phyloP scores from a whole-genome alignment of 2,113 vertebrate species.

The Agelaius phoeniceus region DNA sequence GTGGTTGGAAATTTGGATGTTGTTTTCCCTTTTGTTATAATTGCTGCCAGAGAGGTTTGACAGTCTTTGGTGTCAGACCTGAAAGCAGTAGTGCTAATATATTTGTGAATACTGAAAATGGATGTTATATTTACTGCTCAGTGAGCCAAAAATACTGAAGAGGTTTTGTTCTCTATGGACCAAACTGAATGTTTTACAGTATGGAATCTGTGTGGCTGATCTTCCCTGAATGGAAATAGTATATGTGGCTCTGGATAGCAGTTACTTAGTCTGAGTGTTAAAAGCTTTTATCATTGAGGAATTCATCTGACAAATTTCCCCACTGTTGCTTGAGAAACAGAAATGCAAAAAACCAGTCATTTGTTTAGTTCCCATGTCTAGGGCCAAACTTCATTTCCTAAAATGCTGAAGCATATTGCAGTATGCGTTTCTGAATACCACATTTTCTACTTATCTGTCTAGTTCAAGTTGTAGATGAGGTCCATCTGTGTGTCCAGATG shows the following conservation, averaged over 20 bases:
- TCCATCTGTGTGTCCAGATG: conserved; percentile 31
- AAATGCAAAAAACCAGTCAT: background rate
- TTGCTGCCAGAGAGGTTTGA: background rate
- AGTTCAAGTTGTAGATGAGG: background rate
- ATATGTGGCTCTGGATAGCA: background rate
- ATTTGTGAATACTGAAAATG: background rate
- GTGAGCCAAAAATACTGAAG: background rate
- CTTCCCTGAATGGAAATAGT: background rate
- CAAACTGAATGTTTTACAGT: background rate
- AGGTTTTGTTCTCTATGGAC: background rate
- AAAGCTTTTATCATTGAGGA: background rate
- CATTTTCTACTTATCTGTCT: background rate
- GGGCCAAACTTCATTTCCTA: background rate
- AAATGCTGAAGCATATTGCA: background rate
- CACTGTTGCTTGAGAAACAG: background rate
- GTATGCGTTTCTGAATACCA: background rate
- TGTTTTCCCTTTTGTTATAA: background rate
- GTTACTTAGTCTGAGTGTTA: background rate
- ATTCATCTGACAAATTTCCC: background rate
- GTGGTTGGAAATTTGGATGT: background rate
- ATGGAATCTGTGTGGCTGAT: background rate
- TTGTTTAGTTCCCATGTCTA: background rate
- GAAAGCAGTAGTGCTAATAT: background rate
- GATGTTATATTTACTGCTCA: background rate
- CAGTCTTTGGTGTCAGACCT: background rate